These are phyloP conservation scores for Danaus chrysippus DNA, from an alignment of 2,888 invertebrate species.

Conservation along the genomic window DNA sequence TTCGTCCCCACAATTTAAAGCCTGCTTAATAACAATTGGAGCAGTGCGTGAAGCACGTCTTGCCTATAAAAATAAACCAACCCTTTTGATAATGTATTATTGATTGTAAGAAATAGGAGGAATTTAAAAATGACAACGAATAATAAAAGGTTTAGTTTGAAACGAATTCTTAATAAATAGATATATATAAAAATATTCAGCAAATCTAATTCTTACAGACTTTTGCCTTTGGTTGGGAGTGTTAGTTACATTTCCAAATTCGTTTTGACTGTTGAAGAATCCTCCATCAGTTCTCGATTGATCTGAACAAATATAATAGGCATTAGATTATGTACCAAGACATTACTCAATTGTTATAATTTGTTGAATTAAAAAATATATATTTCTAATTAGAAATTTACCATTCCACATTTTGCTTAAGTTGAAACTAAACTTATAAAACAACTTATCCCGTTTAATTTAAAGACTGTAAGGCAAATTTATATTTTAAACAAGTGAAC, in stretches of 20 bases:
- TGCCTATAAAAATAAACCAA: conserved; percentile 43
- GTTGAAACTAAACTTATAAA: neutral
- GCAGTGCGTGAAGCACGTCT: conserved; percentile 70
- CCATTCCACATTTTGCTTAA: conserved; percentile 33
- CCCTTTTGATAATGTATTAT: no score
- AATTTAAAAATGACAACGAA: no score
- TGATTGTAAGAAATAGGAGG: no score
- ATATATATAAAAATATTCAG: neutral
- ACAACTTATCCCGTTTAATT: no score
- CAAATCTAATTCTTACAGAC: conserved; percentile 45
- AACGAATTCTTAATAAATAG: neutral
- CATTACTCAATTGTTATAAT: neutral
- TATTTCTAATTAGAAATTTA: conserved; percentile 15
- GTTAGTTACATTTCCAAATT: conserved; percentile 63
- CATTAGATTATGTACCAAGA: neutral
- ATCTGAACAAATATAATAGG: conserved; percentile 48
- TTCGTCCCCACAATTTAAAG: conserved; percentile 69
- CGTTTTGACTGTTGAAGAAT: conserved; percentile 68
- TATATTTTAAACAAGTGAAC: no score
- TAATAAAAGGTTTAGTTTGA: neutral
- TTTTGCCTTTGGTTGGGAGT: conserved; percentile 70
- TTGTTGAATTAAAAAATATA: neutral
- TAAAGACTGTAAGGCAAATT: no score
- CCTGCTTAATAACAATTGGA: conserved; percentile 71
- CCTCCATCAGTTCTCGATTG: conserved; percentile 71